phyloP scores from a whole-genome alignment of 2,797 vertebrate genomes.

The Bradypodion ventrale region DNA sequence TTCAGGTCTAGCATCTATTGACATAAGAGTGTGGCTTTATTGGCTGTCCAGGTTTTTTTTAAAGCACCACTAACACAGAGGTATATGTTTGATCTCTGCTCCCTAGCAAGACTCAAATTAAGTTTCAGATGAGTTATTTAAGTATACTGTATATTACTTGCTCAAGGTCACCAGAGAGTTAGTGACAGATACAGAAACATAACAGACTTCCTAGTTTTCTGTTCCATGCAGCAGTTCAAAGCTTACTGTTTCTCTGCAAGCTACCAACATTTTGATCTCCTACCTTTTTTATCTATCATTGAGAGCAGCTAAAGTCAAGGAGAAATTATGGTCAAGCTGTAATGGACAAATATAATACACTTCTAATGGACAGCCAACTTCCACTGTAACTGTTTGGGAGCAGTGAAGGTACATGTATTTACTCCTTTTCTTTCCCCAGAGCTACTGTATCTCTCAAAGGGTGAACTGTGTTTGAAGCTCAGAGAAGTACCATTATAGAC shows the following conservation, averaged over 20 bases:
- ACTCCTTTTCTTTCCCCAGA: not conserved
- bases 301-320: not conserved
- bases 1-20: too few species aligned
- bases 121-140: conserved; percentile 2
- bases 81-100: not conserved
- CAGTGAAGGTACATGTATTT: not conserved
- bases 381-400: not conserved
- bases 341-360: not conserved
- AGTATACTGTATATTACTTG: conserved; percentile 13
- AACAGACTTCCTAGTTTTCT: not conserved
- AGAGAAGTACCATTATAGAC: not conserved
- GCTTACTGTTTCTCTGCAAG: not conserved
- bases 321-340: not conserved
- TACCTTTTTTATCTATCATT: not conserved
- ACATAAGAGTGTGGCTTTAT: not conserved
- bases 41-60: not conserved
- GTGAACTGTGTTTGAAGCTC: not conserved
- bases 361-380: not conserved
- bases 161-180: not conserved
- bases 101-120: not conserved
- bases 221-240: not conserved
- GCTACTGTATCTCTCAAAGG: not conserved
- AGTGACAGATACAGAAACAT: not conserved
- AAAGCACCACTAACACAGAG: not conserved
- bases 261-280: not conserved